Evolutionary conservation across 2,797 vertebrate species (phyloP), one percentile per base, ranked within the genome.

Genomic region (Macropus fuliginosus): DNA sequence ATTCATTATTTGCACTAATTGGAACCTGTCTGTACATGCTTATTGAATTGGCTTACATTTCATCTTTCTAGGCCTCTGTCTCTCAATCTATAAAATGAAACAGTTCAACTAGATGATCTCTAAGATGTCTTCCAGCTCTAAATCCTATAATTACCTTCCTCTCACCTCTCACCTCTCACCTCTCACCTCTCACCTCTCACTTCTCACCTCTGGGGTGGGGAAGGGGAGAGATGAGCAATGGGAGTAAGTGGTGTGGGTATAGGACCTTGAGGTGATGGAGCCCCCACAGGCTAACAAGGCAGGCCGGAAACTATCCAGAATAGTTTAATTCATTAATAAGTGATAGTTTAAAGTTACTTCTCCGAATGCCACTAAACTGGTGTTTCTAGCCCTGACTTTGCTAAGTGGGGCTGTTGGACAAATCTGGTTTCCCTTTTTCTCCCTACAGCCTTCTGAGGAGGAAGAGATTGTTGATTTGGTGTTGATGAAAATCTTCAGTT

Each of bases 381-480:
- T 21, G n/a, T 81, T 40, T 74, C 66, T 74, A 21, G 66, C n/a
- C 66, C 40, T 81, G 59, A 62, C 29, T 34, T 40, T 74, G 66
- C 34, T 21, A 81, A 46, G 21, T 11, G 9, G 74, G 21, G 0
- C 21, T 81, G 21, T 46, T 81, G 46, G 40, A 27, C 21, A 46
- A 24, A 81, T 81, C 8, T 81, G 40, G 46, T 46, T 46, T 10
- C 74, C 74, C 59, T 96, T 97, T 90, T 29, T 96, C 62, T 56
- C 87, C 95, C 92, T 98, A 27, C 97, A 99, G 99, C 98, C 99
- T 18, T 99, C 99, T 0, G 99, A 99, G 96, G 99, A 99, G 56
- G 99, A 99, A 91, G 99, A 99, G 98, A 99, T 99, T 18, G 99
- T 99, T 3, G 99, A 99, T 93, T 98, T 99, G 95, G 99, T 99